These are phyloP conservation scores for Perccottus glenii DNA, from an alignment of 2,113 vertebrate species.

Conservation along the genomic window DNA sequence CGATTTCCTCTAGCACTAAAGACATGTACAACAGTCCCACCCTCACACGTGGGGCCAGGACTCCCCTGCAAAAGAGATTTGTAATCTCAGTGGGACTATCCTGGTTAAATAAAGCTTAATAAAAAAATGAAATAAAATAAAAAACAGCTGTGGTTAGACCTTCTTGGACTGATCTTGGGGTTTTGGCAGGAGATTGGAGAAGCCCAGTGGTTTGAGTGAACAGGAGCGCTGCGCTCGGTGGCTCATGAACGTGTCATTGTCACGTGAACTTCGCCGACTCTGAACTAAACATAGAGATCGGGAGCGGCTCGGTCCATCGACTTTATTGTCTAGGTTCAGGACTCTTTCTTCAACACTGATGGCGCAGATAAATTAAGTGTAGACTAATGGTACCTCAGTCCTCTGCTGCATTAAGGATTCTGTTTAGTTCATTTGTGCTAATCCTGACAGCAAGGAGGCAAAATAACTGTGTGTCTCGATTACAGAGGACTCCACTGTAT, in stretches of 20 bases:
- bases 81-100: too few species aligned
- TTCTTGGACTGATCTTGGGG: conserved; percentile 87
- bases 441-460: not conserved
- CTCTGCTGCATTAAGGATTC: conserved; percentile 14
- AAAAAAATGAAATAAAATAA: too few species aligned
- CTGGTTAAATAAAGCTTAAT: too few species aligned
- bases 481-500: not conserved
- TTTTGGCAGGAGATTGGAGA: conserved; percentile 91
- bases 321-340: not conserved
- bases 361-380: not conserved
- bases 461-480: not conserved
- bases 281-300: conserved; percentile 93
- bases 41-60: too few species aligned
- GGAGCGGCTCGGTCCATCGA: conserved; percentile 89
- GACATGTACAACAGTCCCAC: too few species aligned
- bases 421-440: not conserved
- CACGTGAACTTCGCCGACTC: conserved; percentile 87
- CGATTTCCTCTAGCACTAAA: too few species aligned
- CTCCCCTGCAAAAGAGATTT: too few species aligned
- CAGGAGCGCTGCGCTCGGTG: conserved; percentile 91
- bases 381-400: not conserved
- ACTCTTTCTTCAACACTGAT: not conserved
- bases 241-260: conserved; percentile 89
- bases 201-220: conserved; percentile 91
- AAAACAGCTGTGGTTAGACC: conserved; percentile 61